Conservation (phyloP, 2,113 vertebrate species). For the Machaerirhynchus nigripectus region DNA sequence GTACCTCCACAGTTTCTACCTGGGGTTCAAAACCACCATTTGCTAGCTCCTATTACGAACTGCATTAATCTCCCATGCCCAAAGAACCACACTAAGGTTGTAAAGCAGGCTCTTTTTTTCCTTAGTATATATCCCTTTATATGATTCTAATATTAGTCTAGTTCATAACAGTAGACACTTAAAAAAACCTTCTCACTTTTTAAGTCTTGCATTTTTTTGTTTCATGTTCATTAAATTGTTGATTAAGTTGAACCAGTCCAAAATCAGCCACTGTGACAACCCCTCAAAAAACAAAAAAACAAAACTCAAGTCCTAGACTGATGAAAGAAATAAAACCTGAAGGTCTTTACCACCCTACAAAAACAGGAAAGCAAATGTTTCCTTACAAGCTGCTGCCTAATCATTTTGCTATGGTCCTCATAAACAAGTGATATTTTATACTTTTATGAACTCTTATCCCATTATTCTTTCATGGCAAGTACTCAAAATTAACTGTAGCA, state of each 20-base stretch:
- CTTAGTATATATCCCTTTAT: background rate
- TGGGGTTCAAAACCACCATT: background rate
- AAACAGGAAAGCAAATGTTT: conserved; percentile 6
- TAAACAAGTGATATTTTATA: conserved; percentile 27
- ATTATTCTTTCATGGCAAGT: conserved; percentile 26
- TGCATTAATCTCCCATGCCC: background rate
- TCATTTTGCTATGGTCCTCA: conserved; percentile 25
- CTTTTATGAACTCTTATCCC: conserved; percentile 11
- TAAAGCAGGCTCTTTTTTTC: background rate
- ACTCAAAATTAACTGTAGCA: background rate
- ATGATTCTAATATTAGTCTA: background rate
- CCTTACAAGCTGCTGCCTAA: conserved; percentile 7
- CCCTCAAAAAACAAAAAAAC: background rate
- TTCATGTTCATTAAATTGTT: background rate
- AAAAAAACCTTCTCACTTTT: background rate
- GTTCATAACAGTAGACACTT: background rate
- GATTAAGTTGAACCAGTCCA: background rate
- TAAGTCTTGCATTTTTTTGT: background rate
- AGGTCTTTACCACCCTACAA: conserved; percentile 2
- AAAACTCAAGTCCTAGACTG: background rate
- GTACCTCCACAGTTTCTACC: background rate
- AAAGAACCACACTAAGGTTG: background rate
- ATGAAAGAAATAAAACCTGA: conserved; percentile 27
- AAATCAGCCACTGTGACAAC: background rate
- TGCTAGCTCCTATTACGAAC: background rate